phyloP scores from a whole-genome alignment of 2,797 vertebrate species.

The Malurus splendens region DNA sequence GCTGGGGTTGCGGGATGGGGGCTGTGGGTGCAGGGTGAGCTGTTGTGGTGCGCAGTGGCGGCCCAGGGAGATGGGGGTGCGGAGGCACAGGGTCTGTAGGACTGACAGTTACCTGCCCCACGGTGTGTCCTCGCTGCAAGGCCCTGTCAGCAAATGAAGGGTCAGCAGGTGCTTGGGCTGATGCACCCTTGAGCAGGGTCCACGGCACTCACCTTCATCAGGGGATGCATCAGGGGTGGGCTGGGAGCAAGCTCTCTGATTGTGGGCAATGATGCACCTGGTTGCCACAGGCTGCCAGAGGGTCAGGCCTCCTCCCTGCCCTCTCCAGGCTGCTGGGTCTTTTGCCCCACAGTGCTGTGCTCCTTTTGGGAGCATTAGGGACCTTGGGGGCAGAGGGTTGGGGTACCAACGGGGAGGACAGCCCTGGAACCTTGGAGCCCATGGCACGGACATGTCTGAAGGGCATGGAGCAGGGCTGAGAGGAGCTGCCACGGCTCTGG shows the following conservation, averaged over 20 bases:
- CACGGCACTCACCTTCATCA: background rate
- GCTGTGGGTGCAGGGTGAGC: background rate
- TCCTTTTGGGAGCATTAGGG: background rate
- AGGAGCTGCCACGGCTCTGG: background rate
- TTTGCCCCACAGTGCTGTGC: background rate
- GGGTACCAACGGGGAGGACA: background rate
- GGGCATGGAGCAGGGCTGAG: background rate
- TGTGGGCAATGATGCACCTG: rapidly evolving
- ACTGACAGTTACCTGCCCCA: background rate
- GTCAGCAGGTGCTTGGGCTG: rapidly evolving
- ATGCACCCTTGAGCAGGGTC: background rate
- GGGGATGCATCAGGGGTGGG: background rate
- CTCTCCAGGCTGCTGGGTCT: rapidly evolving
- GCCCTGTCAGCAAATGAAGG: background rate
- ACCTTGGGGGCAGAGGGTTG: background rate
- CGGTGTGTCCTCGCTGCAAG: rapidly evolving
- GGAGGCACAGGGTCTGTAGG: background rate
- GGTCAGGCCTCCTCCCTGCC: background rate
- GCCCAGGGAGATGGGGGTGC: rapidly evolving
- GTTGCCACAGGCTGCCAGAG: background rate
- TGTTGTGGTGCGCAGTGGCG: rapidly evolving
- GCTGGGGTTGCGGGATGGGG: background rate
- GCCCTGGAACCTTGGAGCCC: background rate
- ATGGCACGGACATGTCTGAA: background rate
- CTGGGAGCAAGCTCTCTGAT: rapidly evolving